Base-by-base conservation (phyloP, 1,140 invertebrate genomes). In the Cyclargus thomasi region DNA sequence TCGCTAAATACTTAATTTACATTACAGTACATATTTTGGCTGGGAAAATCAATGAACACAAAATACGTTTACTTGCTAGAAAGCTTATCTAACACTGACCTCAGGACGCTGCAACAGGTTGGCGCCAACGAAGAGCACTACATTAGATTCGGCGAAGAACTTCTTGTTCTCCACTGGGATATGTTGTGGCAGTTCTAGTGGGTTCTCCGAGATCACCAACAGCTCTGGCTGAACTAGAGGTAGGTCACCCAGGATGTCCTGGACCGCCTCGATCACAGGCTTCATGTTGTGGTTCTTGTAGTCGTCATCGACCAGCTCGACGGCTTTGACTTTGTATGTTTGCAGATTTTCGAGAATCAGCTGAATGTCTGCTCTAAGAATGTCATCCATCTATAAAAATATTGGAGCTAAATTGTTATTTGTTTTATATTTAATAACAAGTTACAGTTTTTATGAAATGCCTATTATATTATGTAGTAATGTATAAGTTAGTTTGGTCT, bases 291-390 rank as follows among this genome's bases (percentile, higher is more conserved):
- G 74, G 29, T 83, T 74, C 62, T 92, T 88, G 17, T 92, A 91
- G 72, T 92, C 90, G 8, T 90, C 85, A 64, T 94, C 91, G 0
- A 92, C 70, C 1, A 93, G 73, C 84, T 98, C 97, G 4, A 97
- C 88, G 2, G 94, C 92, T 73, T 95, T 96, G 0, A 98, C 90
- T 85, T 95, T 95, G 21, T 92, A 91, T 0, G 86, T 89, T 22
- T 92, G 81, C 29, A 93, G 82, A 83, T 97, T 98, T 81, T 99
- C 97, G 0, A 97, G 79, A 0, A 94, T 93, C 0, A 97, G 80
- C 76, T 99, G 95, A 3, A 94, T 86, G 53, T 93, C 85, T 0
- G 93, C 68, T 35, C 94, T 85, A 1, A 95, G 77, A 3, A 92
- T 88, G 55, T 93, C 91, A 64, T 88, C 77, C 1, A 91, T 47